phyloP scores from a whole-genome alignment of 2,888 invertebrate species.

The Pterobdella sp. region DNA sequence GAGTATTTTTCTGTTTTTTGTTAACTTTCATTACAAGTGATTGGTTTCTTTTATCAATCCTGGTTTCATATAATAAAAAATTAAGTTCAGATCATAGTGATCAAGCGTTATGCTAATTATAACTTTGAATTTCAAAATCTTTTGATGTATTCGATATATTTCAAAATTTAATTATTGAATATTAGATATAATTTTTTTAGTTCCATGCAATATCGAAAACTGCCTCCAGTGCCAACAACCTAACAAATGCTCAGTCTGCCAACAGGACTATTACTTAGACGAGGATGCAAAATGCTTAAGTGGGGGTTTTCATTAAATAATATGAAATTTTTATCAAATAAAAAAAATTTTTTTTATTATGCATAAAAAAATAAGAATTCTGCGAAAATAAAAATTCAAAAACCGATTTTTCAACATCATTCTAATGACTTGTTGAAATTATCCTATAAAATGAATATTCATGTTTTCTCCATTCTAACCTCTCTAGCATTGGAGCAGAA shows the following conservation, averaged over 20 bases:
- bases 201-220: neutral
- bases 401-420: neutral
- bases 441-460: neutral
- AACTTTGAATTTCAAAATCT: no score
- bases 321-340: neutral
- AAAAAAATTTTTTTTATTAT: neutral
- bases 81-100: no score
- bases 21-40: no score
- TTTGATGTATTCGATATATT: no score
- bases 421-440: no score
- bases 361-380: neutral
- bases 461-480: neutral
- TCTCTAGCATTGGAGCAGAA: constrained; percentile 4
- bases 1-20: no score
- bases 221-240: neutral
- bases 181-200: no score
- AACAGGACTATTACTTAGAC: neutral
- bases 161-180: no score
- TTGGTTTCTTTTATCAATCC: no score
- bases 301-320: neutral
- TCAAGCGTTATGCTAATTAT: no score
- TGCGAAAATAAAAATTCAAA: neutral
- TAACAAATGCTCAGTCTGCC: neutral
- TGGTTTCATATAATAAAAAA: no score
- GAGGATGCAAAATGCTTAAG: neutral